phyloP scores from a whole-genome alignment of 2,113 vertebrate species.

The Microcebus tavaratra region DNA sequence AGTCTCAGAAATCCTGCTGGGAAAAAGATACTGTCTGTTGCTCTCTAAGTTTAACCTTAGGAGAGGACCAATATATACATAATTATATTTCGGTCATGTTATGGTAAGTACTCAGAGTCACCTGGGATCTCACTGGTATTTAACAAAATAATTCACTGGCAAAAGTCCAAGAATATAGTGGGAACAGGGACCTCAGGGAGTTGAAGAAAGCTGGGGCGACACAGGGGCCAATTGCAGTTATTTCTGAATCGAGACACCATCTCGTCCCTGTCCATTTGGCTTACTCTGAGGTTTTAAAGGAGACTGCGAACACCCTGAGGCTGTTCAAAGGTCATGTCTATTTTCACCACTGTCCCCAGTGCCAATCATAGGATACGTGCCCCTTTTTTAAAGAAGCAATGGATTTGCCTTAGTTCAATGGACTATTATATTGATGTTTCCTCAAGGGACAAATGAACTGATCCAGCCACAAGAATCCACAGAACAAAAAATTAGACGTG shows the following conservation, averaged over 20 bases:
- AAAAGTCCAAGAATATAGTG: not conserved
- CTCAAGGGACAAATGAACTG: not conserved
- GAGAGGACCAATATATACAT: not conserved
- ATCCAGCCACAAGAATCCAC: not conserved
- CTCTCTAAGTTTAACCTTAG: not conserved
- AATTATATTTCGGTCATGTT: not conserved
- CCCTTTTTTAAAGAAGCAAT: not conserved
- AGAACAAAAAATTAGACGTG: not conserved
- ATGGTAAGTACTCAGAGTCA: constrained; percentile 5
- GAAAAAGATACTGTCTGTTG: not conserved
- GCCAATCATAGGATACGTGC: not conserved
- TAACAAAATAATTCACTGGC: not conserved
- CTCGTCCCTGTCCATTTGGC: not conserved
- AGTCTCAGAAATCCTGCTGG: not conserved
- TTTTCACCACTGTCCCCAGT: not conserved
- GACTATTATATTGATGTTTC: not conserved
- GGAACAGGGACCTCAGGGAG: not conserved
- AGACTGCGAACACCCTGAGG: not conserved
- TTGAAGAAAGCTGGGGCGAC: not conserved
- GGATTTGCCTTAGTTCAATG: not conserved
- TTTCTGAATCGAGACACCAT: not conserved
- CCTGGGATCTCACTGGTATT: not conserved
- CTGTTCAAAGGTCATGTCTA: not conserved
- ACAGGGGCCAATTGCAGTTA: not conserved
- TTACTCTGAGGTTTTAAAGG: not conserved